Evolutionary conservation across 1,140 invertebrate species (phyloP), one percentile per base, ranked within the genome.

Genomic region (Heterodera carotae): DNA sequence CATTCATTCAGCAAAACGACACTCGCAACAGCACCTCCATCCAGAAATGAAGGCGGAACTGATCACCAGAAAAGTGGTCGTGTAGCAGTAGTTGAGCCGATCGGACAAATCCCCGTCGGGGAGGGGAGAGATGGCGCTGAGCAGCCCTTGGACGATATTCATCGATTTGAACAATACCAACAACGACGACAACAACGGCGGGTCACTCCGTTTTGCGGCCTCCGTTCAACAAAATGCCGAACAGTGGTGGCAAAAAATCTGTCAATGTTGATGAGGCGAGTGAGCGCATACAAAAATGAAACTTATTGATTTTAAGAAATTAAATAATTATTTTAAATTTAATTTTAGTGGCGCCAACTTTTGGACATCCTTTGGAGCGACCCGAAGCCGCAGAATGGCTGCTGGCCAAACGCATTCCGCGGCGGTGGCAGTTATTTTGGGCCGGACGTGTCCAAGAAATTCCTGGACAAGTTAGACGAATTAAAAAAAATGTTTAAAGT

Each of bases 401-500:
- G 93, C 84, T 90, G 91, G 29, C 92, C 93, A 0, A 96, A 96
- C 87, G 91, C 91, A 10, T 91, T 94, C 64, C 90, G 94, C 7
- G 94, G 94, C 1, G 94, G 94, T 22, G 94, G 94, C 0, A 93
- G 92, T 6, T 95, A 94, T 87, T 96, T 95, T 87, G 94, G 94
- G 0, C 92, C 93, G 0, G 94, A 96, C 87, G 91, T 95, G 33
- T 94, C 94, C 0, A 89, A 92, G 29, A 89, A 90, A 12, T 93
- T 96, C 81, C 89, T 96, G 22, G 89, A 91, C 78, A 91, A 91
- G 83, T 85, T n/a, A n/a, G n/a, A n/a, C n/a, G 31, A 56, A 34
- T 53, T 31, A 33, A 31, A 33, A 80, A 6, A n/a, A n/a, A n/a
- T n/a, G n/a, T n/a, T n/a, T n/a, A n/a, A n/a, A n/a, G n/a, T n/a